A percentile compares a stretch with the other conserved stretches of the same genome.
Conservation (phyloP, 2,888 invertebrate species). For the Nomada fabriciana region DNA sequence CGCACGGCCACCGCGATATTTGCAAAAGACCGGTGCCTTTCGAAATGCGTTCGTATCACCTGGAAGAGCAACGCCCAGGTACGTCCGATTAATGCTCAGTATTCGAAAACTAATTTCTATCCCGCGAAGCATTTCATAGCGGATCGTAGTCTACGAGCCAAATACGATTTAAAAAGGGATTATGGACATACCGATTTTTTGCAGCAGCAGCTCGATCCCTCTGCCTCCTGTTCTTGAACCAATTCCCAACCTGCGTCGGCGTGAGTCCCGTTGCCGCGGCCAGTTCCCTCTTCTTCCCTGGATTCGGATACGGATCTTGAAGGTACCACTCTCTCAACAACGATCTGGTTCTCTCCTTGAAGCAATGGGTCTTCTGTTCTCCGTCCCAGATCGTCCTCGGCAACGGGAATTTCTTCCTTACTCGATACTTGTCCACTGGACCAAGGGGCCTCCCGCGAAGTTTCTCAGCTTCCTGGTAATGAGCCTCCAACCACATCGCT, state of each 20-base stretch:
- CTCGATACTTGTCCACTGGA: slow-evolving; percentile 96
- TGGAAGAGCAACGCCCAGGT: no score
- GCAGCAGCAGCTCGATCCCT: slow-evolving; percentile 96
- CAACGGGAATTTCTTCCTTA: slow-evolving; percentile 96
- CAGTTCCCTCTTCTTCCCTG: slow-evolving; percentile 95
- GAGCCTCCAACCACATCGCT: slow-evolving; percentile 97
- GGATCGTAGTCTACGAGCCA: neutral
- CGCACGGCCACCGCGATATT: no score
- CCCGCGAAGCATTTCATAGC: neutral
- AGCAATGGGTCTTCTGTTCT: slow-evolving; percentile 98
- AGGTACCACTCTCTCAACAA: slow-evolving; percentile 99
- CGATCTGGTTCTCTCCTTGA: slow-evolving; percentile 97
- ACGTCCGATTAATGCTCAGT: no score
- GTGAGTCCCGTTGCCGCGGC: slow-evolving; percentile 96
- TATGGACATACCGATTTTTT: slow-evolving; percentile 94
- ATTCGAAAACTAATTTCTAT: neutral
- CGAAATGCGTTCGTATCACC: no score
- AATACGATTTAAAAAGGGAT: neutral
- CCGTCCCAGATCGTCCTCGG: slow-evolving; percentile 98
- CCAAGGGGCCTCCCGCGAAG: slow-evolving; percentile 95
- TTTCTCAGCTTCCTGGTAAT: slow-evolving; percentile 97
- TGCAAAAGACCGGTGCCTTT: neutral
- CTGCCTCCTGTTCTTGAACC: slow-evolving; percentile 96
- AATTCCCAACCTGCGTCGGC: slow-evolving; percentile 96
- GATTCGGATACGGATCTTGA: slow-evolving; percentile 98